Base-by-base conservation (phyloP, 2,888 invertebrate genomes). In the Eristalinus sepulchralis region DNA sequence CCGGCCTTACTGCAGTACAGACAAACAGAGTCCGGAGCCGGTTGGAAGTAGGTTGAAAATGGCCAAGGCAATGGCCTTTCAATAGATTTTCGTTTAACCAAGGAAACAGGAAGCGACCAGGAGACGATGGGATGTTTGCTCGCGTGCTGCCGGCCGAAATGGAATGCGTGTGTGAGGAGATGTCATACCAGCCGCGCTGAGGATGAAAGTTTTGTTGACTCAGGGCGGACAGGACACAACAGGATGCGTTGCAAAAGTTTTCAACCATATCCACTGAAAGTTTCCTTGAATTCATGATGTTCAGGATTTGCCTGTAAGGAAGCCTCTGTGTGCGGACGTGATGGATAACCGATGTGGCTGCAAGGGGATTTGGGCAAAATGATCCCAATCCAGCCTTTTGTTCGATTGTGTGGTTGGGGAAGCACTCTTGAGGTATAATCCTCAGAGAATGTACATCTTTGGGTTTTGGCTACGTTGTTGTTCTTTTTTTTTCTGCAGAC, bases 31-130 rank as follows among this genome's bases (percentile, higher is more conserved):
- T 63, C 33, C 63, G 53, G 34, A 13, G 27, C 55, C 17, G 66
- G 39, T 57, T 59, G 57, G 17, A 67, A 60, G 76, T 47, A 24
- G 57, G 66, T 66, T 66, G 34, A 39, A 17, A 66, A 33, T 59
- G 64, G 34, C n/a, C 22, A 76, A 67, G 66, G 27, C 67, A 67
- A 24, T 76, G 67, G 20, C 66, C 76, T 67, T 67, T 76, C 33
- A 59, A 20, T 76, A 59, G 31, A 34, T 63, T 36, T 62, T 20
- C 34, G 27, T 20, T 59, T 70, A 24, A 70, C 57, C 59, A 36
- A 17, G 22, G 57, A 34, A 68, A 57, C 22, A 33, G 68, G 57
- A 57, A 68, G 55, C 68, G 22, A 33, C 36, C 36, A 59, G 36
- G 36, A 17, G 10, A 24, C 22, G 11, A 24, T 33, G 57, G 24